Conservation (phyloP, 2,888 invertebrate genomes). For the Nomada fabriciana region DNA sequence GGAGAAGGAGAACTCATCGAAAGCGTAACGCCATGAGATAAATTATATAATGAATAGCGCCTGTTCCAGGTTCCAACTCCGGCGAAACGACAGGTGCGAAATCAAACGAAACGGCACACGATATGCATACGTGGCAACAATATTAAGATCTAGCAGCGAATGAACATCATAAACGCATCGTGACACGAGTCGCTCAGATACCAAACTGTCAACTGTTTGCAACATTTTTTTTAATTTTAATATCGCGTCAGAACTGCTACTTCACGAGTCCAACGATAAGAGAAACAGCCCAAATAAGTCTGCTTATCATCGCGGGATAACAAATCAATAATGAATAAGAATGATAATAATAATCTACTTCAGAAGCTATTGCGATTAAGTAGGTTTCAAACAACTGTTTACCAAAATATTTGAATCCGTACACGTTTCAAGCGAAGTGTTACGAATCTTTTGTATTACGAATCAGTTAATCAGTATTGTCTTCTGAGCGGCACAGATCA, state of each 20-base stretch:
- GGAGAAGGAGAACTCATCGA: slow-evolving; percentile 11
- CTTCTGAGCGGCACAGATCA: slow-evolving; percentile 1
- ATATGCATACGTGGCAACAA: neutral
- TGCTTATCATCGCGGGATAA: too few species aligned
- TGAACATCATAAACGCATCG: neutral
- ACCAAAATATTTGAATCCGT: neutral
- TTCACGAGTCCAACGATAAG: too few species aligned
- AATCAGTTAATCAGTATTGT: neutral
- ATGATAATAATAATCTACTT: too few species aligned
- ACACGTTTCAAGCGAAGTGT: neutral
- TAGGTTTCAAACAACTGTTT: neutral
- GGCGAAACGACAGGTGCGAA: neutral
- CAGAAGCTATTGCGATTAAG: neutral
- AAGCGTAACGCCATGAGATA: neutral
- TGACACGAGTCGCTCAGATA: neutral
- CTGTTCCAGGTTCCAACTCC: neutral
- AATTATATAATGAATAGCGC: neutral
- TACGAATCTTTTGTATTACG: neutral
- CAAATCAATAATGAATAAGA: too few species aligned
- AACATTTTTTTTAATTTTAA: too few species aligned
- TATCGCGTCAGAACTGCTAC: too few species aligned
- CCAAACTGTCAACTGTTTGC: too few species aligned
- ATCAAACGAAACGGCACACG: slow-evolving; percentile 15
- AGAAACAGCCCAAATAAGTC: too few species aligned
- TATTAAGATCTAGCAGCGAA: slow-evolving; percentile 29